These are phyloP conservation scores for Acrocephalus arundinaceus DNA, from an alignment of 2,113 vertebrate genomes.

Conservation along the genomic window DNA sequence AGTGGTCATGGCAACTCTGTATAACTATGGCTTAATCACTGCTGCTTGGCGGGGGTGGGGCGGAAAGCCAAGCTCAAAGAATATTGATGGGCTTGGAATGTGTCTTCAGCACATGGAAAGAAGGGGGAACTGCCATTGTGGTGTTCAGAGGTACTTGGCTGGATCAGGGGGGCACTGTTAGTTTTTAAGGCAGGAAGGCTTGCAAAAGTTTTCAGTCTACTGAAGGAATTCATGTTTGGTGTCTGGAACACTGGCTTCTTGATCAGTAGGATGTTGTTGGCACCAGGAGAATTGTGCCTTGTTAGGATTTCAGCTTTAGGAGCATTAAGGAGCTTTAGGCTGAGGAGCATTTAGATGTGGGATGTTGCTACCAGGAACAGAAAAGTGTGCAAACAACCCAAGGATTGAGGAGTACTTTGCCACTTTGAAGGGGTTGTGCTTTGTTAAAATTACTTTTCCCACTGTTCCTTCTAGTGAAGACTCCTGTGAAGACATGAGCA, in stretches of 20 bases:
- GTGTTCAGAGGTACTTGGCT: background rate
- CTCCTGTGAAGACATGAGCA: constrained; percentile 91
- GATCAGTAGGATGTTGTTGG: background rate
- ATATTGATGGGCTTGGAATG: background rate
- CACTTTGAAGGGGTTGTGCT: background rate
- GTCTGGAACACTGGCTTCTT: background rate
- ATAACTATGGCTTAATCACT: background rate
- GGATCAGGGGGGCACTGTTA: background rate
- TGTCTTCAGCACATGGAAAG: background rate
- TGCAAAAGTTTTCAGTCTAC: background rate
- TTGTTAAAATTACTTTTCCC: background rate
- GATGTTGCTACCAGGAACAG: background rate
- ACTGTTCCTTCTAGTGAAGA: constrained; percentile 82
- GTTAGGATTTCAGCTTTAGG: background rate
- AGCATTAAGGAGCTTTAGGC: background rate
- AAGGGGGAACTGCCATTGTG: no score
- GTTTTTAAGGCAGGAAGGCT: background rate
- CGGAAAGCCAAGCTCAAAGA: background rate
- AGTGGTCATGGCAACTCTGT: background rate
- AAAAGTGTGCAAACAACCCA: fast-evolving
- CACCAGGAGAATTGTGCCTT: background rate
- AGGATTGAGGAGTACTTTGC: background rate
- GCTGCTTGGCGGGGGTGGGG: background rate
- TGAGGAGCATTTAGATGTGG: background rate
- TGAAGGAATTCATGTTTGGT: background rate